These are phyloP conservation scores for Eretmocerus hayati DNA, from an alignment of 2,888 invertebrate species.

Conservation along the genomic window DNA sequence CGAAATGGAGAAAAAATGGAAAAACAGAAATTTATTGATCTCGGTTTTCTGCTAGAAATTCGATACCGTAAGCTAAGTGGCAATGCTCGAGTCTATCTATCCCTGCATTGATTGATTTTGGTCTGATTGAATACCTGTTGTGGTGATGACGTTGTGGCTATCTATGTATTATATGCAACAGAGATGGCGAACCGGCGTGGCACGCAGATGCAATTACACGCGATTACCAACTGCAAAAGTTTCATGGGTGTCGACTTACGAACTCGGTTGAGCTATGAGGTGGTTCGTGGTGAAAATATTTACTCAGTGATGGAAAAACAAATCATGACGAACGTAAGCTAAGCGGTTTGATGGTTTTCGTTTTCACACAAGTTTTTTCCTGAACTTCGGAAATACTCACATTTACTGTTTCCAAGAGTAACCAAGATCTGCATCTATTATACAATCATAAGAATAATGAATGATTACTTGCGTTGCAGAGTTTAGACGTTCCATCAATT, in stretches of 20 bases:
- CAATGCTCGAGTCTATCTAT: slow-evolving; percentile 37
- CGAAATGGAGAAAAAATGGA: no score
- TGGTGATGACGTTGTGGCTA: neutral
- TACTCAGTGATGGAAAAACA: slow-evolving; percentile 8
- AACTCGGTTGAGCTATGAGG: neutral
- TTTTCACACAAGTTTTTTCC: neutral
- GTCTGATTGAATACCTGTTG: neutral
- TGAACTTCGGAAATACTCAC: no score
- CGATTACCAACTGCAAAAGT: slow-evolving; percentile 19
- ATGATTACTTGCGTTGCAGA: no score
- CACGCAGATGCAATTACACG: slow-evolving; percentile 22
- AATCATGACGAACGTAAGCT: slow-evolving; percentile 15
- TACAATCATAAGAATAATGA: no score
- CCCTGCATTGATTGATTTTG: slow-evolving; percentile 20
- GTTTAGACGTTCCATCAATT: no score
- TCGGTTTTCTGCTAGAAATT: no score
- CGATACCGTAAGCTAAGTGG: no score
- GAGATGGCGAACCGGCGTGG: no score
- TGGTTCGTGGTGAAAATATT: slow-evolving; percentile 17
- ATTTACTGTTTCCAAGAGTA: no score
- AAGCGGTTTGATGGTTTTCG: slow-evolving; percentile 19
- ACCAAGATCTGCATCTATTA: no score
- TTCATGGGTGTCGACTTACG: slow-evolving; percentile 4
- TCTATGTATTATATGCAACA: no score
- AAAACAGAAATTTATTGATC: no score